Evolutionary conservation across 53 echinoderm and acorn worm species (phyloP).

Genomic region (Apostichopus leukothele): DNA sequence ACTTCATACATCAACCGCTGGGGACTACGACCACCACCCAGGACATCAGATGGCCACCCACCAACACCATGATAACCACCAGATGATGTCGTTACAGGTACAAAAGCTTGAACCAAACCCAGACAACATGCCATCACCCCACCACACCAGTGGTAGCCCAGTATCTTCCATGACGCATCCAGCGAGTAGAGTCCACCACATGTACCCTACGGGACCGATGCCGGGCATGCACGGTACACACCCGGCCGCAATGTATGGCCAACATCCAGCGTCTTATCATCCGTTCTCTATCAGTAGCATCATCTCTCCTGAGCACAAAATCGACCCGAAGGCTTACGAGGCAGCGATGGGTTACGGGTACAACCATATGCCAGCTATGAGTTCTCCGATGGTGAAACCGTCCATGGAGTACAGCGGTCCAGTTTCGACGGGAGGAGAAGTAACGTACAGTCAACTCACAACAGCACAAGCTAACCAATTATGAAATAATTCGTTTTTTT

Average conservation of each 20-base stretch:
- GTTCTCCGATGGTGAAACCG: slow-evolving; percentile 73
- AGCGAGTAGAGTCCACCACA: slow-evolving; percentile 61
- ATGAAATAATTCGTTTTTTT: background rate
- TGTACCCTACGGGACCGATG: slow-evolving; percentile 67
- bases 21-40: slow-evolving; percentile 28
- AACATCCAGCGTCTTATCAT: slow-evolving; percentile 83
- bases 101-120: slow-evolving; percentile 62
- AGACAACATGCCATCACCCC: slow-evolving; percentile 69
- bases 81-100: slow-evolving; percentile 57
- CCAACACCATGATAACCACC: slow-evolving; percentile 67
- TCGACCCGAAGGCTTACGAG: slow-evolving; percentile 95
- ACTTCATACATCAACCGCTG: slow-evolving; percentile 50
- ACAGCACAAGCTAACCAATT: slow-evolving; percentile 75
- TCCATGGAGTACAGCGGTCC: slow-evolving; percentile 89
- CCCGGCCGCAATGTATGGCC: slow-evolving; percentile 77
- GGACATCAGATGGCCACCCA: slow-evolving; percentile 52
- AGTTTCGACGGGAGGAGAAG: slow-evolving; percentile 77
- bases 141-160: slow-evolving; percentile 71
- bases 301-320: slow-evolving; percentile 88
- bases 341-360: slow-evolving; percentile 78
- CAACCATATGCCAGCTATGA: slow-evolving; percentile 89
- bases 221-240: slow-evolving; percentile 73
- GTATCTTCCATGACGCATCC: slow-evolving; percentile 75
- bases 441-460: slow-evolving; percentile 90
- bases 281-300: slow-evolving; percentile 98